Evolutionary conservation across 2,888 invertebrate species (phyloP).

Genomic region (Ennomos quercinarius): DNA sequence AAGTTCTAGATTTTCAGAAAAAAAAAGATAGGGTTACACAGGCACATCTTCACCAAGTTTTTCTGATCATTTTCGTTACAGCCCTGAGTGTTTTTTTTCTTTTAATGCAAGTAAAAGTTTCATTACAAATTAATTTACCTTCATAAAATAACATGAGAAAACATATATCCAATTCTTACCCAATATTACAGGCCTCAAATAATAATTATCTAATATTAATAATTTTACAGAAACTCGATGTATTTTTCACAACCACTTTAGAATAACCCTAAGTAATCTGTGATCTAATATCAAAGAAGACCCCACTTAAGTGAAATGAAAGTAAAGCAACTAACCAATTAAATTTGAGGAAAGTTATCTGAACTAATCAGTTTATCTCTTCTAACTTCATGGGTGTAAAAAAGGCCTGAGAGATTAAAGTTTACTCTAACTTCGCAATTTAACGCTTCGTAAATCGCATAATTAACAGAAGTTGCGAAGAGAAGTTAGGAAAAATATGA

Average conservation of each 20-base stretch:
- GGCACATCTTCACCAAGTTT: too few species aligned
- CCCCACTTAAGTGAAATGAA: slow-evolving; percentile 23
- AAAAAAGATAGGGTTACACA: too few species aligned
- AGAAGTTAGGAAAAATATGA: too few species aligned
- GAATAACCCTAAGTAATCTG: slow-evolving; percentile 3
- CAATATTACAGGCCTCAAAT: too few species aligned
- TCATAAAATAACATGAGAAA: too few species aligned
- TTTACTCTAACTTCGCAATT: slow-evolving; percentile 29
- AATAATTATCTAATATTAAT: too few species aligned
- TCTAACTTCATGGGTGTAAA: slow-evolving; percentile 21
- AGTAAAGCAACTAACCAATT: slow-evolving; percentile 24
- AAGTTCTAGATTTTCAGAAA: too few species aligned
- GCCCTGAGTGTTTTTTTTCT: too few species aligned
- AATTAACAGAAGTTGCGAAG: slow-evolving; percentile 13
- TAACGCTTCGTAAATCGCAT: slow-evolving; percentile 28
- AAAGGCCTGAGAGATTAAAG: slow-evolving; percentile 30
- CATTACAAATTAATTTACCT: too few species aligned
- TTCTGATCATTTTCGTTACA: too few species aligned
- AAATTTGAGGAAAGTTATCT: slow-evolving; percentile 28
- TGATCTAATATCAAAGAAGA: slow-evolving; percentile 22
- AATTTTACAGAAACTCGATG: neutral
- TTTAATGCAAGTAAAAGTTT: too few species aligned
- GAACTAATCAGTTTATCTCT: slow-evolving; percentile 32
- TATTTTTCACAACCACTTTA: neutral
- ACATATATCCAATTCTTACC: too few species aligned